phyloP scores from a whole-genome alignment of 1,140 invertebrate species.

The Drosophila aff. region DNA sequence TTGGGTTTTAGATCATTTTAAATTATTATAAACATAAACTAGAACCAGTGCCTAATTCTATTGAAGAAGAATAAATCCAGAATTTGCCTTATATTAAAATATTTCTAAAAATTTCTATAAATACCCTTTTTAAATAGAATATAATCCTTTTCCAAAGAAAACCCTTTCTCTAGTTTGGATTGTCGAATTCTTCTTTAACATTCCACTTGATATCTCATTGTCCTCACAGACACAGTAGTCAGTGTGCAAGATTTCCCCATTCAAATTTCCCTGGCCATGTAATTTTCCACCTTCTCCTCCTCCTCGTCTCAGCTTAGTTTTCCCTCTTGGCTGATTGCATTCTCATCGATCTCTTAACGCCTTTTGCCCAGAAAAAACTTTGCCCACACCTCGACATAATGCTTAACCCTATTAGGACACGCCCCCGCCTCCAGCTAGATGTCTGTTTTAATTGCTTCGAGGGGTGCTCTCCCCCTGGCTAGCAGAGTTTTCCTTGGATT shows the following conservation, averaged over 20 bases:
- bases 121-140: background rate
- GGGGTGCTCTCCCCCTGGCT: constrained; percentile 6
- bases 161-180: background rate
- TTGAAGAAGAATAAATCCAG: background rate
- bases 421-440: constrained; percentile 35
- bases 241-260: background rate
- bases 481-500: constrained; percentile 8
- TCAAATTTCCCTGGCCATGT: background rate
- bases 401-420: constrained; percentile 58
- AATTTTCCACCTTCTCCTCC: background rate
- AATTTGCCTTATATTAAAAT: background rate
- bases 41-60: background rate
- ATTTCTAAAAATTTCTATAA: background rate
- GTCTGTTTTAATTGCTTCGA: constrained; percentile 69
- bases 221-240: background rate
- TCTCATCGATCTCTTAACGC: constrained; percentile 50
- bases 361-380: constrained; percentile 33
- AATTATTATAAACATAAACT: too few species aligned
- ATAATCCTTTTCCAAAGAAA: background rate
- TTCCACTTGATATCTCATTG: background rate
- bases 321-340: constrained; percentile 26
- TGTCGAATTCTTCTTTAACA: background rate
- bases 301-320: background rate
- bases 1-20: too few species aligned
- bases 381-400: constrained; percentile 53